phyloP scores from a whole-genome alignment of 1,140 invertebrate species.

The Drosophila repletoides region DNA sequence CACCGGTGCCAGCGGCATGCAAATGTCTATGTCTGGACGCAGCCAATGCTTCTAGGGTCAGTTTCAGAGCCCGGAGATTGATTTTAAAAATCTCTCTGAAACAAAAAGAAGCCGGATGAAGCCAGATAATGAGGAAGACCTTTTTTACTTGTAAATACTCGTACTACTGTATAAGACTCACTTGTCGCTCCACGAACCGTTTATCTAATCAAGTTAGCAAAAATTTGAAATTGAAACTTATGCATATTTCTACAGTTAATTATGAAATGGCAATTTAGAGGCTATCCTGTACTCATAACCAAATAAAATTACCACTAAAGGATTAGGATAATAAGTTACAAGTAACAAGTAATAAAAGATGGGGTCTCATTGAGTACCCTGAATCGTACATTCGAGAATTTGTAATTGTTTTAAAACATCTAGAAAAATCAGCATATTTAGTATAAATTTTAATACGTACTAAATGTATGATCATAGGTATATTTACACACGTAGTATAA shows the following conservation, averaged over 20 bases:
- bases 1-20: slow-evolving; percentile 16
- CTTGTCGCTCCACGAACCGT: slow-evolving; percentile 13
- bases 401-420: slow-evolving; percentile 29
- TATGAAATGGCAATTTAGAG: slow-evolving; percentile 33
- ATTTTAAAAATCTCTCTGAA: neutral
- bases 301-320: slow-evolving; percentile 14
- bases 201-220: slow-evolving; percentile 31
- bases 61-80: neutral
- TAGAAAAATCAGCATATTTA: slow-evolving; percentile 31
- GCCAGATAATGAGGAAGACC: slow-evolving; percentile 4
- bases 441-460: slow-evolving; percentile 39
- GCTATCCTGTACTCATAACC: slow-evolving; percentile 38
- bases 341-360: no score
- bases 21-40: slow-evolving; percentile 39
- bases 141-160: slow-evolving; percentile 61
- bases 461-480: slow-evolving; percentile 12
- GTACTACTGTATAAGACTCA: slow-evolving; percentile 10
- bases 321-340: neutral
- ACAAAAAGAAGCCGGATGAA: neutral
- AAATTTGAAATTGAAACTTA: slow-evolving; percentile 25
- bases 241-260: slow-evolving; percentile 43
- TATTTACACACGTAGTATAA: slow-evolving; percentile 15
- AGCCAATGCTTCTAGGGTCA: slow-evolving; percentile 59
- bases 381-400: neutral
- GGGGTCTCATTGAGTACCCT: neutral